Evolutionary conservation across 2,888 invertebrate species (phyloP).

Genomic region (Escarpia spicata): DNA sequence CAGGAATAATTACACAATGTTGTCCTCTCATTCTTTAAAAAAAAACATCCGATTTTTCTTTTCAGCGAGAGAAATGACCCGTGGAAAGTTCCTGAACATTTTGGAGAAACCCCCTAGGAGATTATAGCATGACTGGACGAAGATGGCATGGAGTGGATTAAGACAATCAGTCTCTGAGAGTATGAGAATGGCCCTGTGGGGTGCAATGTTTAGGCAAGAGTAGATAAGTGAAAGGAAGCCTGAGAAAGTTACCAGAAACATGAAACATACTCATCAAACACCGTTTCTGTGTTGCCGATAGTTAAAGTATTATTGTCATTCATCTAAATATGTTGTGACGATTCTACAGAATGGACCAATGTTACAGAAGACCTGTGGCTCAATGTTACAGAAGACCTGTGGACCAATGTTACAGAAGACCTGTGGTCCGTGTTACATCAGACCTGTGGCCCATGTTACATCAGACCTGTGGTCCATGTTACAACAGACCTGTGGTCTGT

Average conservation of each 20-base stretch:
- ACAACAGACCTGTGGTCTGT: too few relatives aligned
- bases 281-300: not conserved
- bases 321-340: not conserved
- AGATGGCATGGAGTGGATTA: not conserved
- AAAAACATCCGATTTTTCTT: not conserved
- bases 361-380: not conserved
- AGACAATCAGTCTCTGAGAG: not conserved
- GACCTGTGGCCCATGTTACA: too few relatives aligned
- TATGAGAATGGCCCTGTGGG: not conserved
- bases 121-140: not conserved
- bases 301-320: too few relatives aligned
- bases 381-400: not conserved
- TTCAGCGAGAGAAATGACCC: slow-evolving; percentile 89
- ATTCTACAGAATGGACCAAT: not conserved
- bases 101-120: slow-evolving; percentile 57
- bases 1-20: not conserved
- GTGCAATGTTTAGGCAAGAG: not conserved
- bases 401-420: not conserved
- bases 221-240: not conserved
- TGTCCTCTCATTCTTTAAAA: slow-evolving; percentile 20
- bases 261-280: not conserved
- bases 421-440: not conserved
- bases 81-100: slow-evolving; percentile 93
- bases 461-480: not conserved
- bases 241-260: not conserved